Evolutionary conservation across 2,888 invertebrate species (phyloP).

Genomic region (Volucella bombylans): DNA sequence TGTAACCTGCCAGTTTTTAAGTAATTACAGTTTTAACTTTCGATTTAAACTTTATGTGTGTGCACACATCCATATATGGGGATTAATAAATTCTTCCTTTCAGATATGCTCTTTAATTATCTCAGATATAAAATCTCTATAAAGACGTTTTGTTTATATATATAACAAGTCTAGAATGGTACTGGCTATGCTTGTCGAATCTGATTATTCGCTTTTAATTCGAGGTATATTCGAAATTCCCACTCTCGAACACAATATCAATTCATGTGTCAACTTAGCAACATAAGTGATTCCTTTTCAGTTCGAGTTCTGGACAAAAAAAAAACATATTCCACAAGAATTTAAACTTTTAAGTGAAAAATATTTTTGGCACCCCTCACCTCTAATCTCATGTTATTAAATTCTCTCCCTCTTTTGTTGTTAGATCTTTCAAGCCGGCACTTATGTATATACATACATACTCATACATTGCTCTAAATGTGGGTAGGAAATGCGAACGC

Average conservation of each 20-base stretch:
- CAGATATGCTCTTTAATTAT: no score
- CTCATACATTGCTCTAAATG: constrained; percentile 1
- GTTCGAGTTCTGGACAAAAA: constrained; percentile 2
- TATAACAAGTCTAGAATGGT: no score
- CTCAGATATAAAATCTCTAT: no score
- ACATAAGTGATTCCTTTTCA: constrained; percentile 27
- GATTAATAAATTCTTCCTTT: no score
- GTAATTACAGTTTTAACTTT: no score
- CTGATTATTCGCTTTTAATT: not conserved
- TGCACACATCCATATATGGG: no score
- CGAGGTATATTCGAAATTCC: constrained; percentile 29
- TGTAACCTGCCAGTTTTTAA: no score
- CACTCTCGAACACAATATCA: constrained; percentile 23
- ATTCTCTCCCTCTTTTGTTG: not conserved
- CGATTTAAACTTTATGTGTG: no score
- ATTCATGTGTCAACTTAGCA: constrained; percentile 43
- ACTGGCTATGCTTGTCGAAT: no score
- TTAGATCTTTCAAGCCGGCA: not conserved
- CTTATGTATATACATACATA: not conserved
- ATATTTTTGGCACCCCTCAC: constrained; percentile 4
- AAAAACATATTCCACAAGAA: constrained; percentile 24
- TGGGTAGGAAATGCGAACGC: constrained; percentile 28
- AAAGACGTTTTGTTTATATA: no score
- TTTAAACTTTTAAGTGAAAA: constrained; percentile 35
- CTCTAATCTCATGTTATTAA: constrained; percentile 15